These are phyloP conservation scores for Eristalis tenax DNA, from an alignment of 2,888 invertebrate genomes.

Conservation along the genomic window DNA sequence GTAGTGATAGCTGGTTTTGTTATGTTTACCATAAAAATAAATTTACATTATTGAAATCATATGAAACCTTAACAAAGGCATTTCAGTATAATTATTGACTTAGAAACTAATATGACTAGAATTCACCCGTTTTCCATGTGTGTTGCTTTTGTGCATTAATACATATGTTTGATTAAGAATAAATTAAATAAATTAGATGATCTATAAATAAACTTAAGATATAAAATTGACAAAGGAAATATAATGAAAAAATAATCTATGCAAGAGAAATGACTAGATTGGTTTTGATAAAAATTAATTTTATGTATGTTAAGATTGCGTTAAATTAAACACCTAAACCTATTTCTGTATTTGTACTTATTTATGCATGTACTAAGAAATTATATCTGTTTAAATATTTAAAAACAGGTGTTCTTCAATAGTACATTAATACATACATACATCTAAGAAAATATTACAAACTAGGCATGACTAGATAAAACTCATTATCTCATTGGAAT, in stretches of 20 bases:
- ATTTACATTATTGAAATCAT: constrained; percentile 17
- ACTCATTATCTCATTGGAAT: constrained; percentile 61
- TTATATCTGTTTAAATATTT: background rate
- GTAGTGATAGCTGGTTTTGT: constrained; percentile 62
- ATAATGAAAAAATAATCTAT: background rate
- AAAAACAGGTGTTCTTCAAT: background rate
- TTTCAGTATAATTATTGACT: constrained; percentile 22
- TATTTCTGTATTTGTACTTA: background rate
- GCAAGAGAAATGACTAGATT: constrained; percentile 24
- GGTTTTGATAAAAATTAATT: background rate
- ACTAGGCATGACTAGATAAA: constrained; percentile 68
- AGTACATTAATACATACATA: too few species aligned
- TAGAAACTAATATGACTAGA: constrained; percentile 67
- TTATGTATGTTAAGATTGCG: background rate
- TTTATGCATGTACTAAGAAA: background rate
- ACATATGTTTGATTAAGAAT: constrained; percentile 21
- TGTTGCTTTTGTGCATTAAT: constrained; percentile 4
- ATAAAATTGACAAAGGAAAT: background rate
- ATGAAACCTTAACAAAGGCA: constrained; percentile 18
- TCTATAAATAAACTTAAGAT: constrained; percentile 2
- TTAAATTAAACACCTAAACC: background rate
- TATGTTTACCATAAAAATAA: background rate
- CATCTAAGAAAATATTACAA: constrained; percentile 2
- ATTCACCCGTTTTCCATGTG: constrained; percentile 43
- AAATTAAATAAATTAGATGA: background rate